Conservation (phyloP, 2,797 vertebrate species). For the Erpetoichthys calabaricus region DNA sequence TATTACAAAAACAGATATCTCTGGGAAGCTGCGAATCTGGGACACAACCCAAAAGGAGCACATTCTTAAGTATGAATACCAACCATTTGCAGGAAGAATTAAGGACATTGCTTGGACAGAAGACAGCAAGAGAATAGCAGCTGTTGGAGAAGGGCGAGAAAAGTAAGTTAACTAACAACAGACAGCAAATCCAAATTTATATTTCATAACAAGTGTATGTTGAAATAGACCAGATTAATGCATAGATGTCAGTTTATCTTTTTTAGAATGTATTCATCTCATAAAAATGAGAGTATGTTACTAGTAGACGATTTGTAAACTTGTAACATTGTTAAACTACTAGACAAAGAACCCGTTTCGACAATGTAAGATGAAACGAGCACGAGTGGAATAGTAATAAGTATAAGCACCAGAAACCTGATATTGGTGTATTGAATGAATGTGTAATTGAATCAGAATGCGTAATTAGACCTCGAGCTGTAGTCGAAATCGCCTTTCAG, state of each 20-base stretch:
- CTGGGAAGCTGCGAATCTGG: slow-evolving; percentile 92
- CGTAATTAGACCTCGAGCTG: too few relatives aligned
- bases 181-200: background rate
- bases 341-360: too few relatives aligned
- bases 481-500: too few relatives aligned
- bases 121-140: slow-evolving; percentile 86
- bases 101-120: slow-evolving; percentile 94
- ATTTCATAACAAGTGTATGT: slow-evolving; percentile 11
- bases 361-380: too few relatives aligned
- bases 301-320: too few relatives aligned
- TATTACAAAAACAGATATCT: slow-evolving; percentile 50
- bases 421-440: too few relatives aligned
- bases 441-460: too few relatives aligned
- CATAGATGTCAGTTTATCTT: slow-evolving; percentile 18
- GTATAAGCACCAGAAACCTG: too few relatives aligned
- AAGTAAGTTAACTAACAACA: slow-evolving; percentile 58
- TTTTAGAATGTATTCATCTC: slow-evolving; percentile 21
- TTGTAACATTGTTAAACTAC: too few relatives aligned
- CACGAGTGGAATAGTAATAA: too few relatives aligned
- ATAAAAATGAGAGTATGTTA: too few relatives aligned
- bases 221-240: slow-evolving; percentile 17
- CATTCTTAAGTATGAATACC: slow-evolving; percentile 87
- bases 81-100: slow-evolving; percentile 74
- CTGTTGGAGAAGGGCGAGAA: slow-evolving; percentile 82
- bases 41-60: slow-evolving; percentile 96